Percentiles rank a stretch among this genome's conserved stretches.
These are phyloP conservation scores for Acanthis flammea DNA, from an alignment of 2,797 vertebrate genomes.

Conservation along the genomic window DNA sequence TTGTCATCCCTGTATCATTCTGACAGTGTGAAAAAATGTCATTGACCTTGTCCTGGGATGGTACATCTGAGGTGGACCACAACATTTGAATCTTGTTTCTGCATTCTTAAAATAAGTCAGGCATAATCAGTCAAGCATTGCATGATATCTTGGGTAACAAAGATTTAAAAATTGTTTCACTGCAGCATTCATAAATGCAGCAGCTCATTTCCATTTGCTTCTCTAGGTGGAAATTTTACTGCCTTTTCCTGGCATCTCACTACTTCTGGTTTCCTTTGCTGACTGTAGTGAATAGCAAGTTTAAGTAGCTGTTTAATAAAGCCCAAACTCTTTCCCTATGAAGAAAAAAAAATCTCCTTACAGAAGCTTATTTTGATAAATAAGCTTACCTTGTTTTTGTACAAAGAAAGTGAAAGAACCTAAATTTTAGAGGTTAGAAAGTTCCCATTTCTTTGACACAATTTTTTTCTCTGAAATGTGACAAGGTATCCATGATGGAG, in stretches of 20 bases:
- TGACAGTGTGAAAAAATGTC: background rate
- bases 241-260: background rate
- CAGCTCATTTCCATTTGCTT: background rate
- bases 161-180: background rate
- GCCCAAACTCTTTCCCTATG: background rate
- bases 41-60: background rate
- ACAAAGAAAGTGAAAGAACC: background rate
- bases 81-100: background rate
- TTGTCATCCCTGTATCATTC: background rate
- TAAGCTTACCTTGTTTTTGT: background rate
- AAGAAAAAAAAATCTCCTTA: background rate
- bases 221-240: background rate
- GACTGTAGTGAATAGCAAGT: background rate
- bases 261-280: background rate
- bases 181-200: background rate
- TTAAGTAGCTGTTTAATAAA: background rate
- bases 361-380: background rate
- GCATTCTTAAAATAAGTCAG: background rate
- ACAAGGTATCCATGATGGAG: accelerated
- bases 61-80: background rate
- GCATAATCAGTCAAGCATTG: background rate
- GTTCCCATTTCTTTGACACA: background rate
- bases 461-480: background rate
- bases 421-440: background rate
- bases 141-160: background rate